A percentile compares a stretch with the other conserved stretches of the same genome.
These are phyloP conservation scores for Julus scanicus DNA, from an alignment of 2,888 invertebrate species.

Conservation along the genomic window DNA sequence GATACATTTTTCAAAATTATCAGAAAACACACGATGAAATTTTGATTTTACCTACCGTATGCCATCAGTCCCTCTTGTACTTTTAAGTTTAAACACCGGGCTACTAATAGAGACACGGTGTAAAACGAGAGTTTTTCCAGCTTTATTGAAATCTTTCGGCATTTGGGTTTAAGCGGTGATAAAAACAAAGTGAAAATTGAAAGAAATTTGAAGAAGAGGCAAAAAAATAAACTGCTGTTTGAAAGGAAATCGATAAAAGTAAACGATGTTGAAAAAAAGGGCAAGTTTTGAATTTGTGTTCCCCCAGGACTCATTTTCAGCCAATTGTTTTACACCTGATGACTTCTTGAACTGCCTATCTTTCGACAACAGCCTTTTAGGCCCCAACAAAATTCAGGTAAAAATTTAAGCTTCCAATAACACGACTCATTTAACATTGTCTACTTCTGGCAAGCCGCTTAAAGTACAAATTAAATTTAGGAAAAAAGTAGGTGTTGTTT, in stretches of 20 bases:
- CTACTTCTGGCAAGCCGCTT: neutral
- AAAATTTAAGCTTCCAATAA: neutral
- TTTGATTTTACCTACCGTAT: too few relatives aligned
- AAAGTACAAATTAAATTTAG: neutral
- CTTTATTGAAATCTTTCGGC: too few relatives aligned
- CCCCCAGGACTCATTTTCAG: neutral
- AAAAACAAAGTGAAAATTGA: neutral
- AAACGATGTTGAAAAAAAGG: neutral
- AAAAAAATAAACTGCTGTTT: neutral
- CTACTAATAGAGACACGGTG: too few relatives aligned
- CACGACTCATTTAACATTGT: neutral
- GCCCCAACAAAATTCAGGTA: neutral
- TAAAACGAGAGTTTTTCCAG: too few relatives aligned
- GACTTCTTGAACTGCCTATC: neutral
- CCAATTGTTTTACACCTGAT: neutral
- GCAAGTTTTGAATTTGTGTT: slow-evolving; percentile 1
- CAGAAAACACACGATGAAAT: too few relatives aligned
- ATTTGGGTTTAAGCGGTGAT: neutral
- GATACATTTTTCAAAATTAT: too few relatives aligned
- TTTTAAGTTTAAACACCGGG: too few relatives aligned
- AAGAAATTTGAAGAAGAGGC: neutral
- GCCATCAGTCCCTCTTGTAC: too few relatives aligned
- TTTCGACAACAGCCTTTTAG: neutral
- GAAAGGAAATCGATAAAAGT: neutral
- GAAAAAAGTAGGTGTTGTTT: too few relatives aligned